Base-by-base conservation (phyloP, 2,888 invertebrate species). In the Orthonevra nobilis region DNA sequence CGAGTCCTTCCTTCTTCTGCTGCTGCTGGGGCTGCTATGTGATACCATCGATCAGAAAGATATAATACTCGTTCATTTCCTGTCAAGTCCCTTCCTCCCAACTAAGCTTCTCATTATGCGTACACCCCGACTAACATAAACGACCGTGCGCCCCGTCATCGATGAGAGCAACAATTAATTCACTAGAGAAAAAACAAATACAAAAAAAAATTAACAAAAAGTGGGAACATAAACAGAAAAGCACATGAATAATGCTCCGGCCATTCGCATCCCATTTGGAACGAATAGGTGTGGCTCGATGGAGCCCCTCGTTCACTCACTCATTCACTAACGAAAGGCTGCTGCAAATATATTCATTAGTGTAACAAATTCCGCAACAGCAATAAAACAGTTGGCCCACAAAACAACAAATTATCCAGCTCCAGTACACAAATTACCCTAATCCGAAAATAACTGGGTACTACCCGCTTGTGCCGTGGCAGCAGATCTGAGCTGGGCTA, bases 371-470 rank as follows among this genome's bases (percentile, higher is more conserved):
- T 79, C 61, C 72, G 60, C 60, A 66, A 50, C 36, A 61, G 72
- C 79, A 79, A 79, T 79, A 72, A 79, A 79, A 60, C 79, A 79
- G 79, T 79, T 79, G 72, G 79, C 66, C 79, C 79, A 68, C 72
- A 79, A 79, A 79, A 79, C 79, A 79, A 79, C 79, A 79, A 79
- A 79, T 79, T 79, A 79, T 79, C 72, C 79, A 60, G 54, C 79
- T 73, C 72, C 72, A 79, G 79, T 79, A 73, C 79, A 79, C 79
- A 79, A 79, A 79, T 79, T 79, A 79, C 72, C 79, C 66, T 79
- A 79, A 79, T 79, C 72, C 79, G 42, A 48, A 68, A 72, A 79
- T 66, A 72, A 79, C 61, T 79, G 79, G 66, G 56, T 56, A 56
- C 44, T 46, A 66, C 42, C 44, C 30, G 36, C 5, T 44, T 40